These are phyloP conservation scores for Muraenolepis orangiensis DNA, from an alignment of 2,797 vertebrate genomes.

Conservation along the genomic window DNA sequence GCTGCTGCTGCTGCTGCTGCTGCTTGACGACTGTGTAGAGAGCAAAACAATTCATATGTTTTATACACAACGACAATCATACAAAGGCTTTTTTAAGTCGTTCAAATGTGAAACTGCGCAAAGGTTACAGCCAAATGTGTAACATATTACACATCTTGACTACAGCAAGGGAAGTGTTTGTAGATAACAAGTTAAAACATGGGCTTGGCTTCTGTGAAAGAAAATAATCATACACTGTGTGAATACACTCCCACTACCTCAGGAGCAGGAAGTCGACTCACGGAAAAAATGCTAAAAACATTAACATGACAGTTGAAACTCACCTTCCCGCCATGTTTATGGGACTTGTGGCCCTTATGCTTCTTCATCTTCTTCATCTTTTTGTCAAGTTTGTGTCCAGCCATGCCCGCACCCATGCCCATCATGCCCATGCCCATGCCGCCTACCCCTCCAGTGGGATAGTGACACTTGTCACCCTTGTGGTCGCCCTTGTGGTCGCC, in stretches of 20 bases:
- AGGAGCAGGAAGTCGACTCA: background rate
- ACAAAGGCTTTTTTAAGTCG: background rate
- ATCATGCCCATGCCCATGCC: constrained; percentile 49
- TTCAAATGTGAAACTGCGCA: background rate
- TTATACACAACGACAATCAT: background rate
- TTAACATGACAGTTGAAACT: constrained; percentile 15
- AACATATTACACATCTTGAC: background rate
- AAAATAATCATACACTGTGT: background rate
- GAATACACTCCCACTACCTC: background rate
- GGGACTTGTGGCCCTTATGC: constrained; percentile 67
- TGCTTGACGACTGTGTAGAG: background rate
- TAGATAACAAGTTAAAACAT: background rate
- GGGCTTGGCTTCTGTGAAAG: background rate
- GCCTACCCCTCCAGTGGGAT: constrained; percentile 43
- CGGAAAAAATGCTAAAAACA: background rate
- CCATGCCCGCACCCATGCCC: constrained; percentile 56
- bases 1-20: background rate
- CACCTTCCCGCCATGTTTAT: constrained; percentile 78
- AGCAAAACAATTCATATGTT: background rate
- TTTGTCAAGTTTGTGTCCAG: constrained; percentile 71
- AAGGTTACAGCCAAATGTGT: background rate
- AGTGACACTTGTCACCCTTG: constrained; percentile 32
- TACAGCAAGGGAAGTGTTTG: background rate
- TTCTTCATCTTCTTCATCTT: constrained; percentile 84
- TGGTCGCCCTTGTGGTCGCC: too few relatives aligned